Percentiles rank a stretch among this genome's conserved stretches.
Evolutionary conservation across 2,888 invertebrate genomes (phyloP).

Genomic region (Hartigia nigra): DNA sequence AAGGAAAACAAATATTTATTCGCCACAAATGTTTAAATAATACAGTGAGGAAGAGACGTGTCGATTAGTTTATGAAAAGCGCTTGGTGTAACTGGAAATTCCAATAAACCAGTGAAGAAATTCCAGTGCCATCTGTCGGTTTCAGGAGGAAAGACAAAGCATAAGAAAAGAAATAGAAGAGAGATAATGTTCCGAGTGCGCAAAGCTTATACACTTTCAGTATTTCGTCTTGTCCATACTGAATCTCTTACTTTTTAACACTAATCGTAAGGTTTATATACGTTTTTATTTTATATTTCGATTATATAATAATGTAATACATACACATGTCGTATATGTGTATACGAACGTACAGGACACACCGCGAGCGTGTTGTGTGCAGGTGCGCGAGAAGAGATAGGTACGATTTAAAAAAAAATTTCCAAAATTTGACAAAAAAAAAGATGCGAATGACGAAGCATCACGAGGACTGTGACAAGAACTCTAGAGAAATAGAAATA

Average conservation of each 20-base stretch:
- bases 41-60: neutral
- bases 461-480: slow-evolving; percentile 14
- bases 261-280: slow-evolving; percentile 9
- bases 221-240: slow-evolving; percentile 22
- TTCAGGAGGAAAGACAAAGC: neutral
- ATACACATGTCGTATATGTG: slow-evolving; percentile 9
- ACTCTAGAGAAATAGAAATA: slow-evolving; percentile 5
- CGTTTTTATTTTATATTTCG: slow-evolving; percentile 19
- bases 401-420: too few relatives aligned
- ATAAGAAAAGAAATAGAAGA: neutral
- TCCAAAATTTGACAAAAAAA: too few relatives aligned
- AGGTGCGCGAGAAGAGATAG: too few relatives aligned
- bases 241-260: slow-evolving; percentile 18
- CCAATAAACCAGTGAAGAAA: too few relatives aligned
- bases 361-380: neutral
- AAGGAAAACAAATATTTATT: neutral
- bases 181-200: neutral
- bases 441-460: neutral
- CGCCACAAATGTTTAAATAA: neutral
- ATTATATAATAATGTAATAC: slow-evolving; percentile 14
- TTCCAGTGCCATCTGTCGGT: neutral
- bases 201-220: slow-evolving; percentile 12
- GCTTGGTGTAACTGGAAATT: neutral
- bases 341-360: neutral
- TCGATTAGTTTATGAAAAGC: neutral